Conservation (phyloP, 1,140 invertebrate genomes). For the Bursaphelenchus mucronatus region DNA sequence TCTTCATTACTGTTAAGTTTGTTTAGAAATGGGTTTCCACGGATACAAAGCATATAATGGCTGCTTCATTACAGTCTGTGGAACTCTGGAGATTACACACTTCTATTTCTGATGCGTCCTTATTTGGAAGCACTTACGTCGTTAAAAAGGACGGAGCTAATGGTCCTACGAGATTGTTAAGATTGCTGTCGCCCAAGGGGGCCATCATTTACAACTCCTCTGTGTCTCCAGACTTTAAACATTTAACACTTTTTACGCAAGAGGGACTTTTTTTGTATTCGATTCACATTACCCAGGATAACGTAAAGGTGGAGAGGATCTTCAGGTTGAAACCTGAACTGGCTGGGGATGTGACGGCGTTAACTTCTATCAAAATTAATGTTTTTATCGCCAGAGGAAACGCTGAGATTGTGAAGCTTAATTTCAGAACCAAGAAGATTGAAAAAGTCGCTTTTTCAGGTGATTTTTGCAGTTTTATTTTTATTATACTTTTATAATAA, state of each 20-base stretch:
- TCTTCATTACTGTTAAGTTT: neutral
- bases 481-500: no score
- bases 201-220: no score
- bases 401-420: conserved; percentile 7
- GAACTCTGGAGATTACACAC: neutral
- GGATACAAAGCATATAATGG: neutral
- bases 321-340: no score
- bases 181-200: no score
- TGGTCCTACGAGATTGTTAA: no score
- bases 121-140: neutral
- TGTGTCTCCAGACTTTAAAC: no score
- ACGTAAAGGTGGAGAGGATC: no score
- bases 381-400: conserved; percentile 1
- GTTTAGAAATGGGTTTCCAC: neutral
- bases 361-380: neutral
- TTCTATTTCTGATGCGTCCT: neutral
- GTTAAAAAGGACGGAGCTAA: neutral
- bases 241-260: no score
- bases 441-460: conserved; percentile 9
- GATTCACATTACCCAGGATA: no score
- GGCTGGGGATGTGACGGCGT: neutral
- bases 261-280: no score
- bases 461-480: neutral
- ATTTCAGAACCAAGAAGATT: neutral
- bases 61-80: neutral